Evolutionary conservation across 2,888 invertebrate genomes (phyloP), one percentile per base, ranked within the genome.

Genomic region (Drosophila greeni): DNA sequence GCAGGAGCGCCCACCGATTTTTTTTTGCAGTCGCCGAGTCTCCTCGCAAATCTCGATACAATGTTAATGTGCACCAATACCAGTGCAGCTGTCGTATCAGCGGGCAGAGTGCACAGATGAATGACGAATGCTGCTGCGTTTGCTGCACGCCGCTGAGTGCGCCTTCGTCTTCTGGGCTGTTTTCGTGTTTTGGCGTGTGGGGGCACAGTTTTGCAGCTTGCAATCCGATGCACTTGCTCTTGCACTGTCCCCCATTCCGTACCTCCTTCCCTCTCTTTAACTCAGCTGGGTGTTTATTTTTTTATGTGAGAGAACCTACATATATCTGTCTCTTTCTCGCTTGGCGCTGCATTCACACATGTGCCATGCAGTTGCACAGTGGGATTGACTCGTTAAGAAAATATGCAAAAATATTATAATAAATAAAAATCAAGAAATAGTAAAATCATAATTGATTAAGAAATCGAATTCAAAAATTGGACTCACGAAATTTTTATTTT

Each of bases 151-250:
- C 77, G 77, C 52, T 66, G 61, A 69, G 66, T 58, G 59, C 73
- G 75, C 70, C 75, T 82, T 78, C 82, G 75, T 84, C 73, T 74
- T 65, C 74, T 64, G 73, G 72, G 62, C 39, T 66, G 72, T 76
- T 53, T 79, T 82, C 66, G 42, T 66, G 72, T 76, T 53, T 79
- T 82, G 67, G 73, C 62, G 55, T 67, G 66, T 70, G 70, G 82
- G 76, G 76, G 71, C 70, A 72, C 55, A 56, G 55, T 62, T 75
- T 60, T 62, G 72, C 37, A 42, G 57, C 29, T 42, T 65, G 65
- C 67, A 56, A 26, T 61, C 26, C 64, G 64, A 62, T 61, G 60
- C 60, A 61, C 60, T 61, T 62, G 64, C 60, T 48, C 62, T 40
- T 61, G 62, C 37, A 60, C 24, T 20, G 6, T 0, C 34, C 34